Evolutionary conservation across 2,797 vertebrate genomes (phyloP).

Genomic region (Catostomus latipinnis): DNA sequence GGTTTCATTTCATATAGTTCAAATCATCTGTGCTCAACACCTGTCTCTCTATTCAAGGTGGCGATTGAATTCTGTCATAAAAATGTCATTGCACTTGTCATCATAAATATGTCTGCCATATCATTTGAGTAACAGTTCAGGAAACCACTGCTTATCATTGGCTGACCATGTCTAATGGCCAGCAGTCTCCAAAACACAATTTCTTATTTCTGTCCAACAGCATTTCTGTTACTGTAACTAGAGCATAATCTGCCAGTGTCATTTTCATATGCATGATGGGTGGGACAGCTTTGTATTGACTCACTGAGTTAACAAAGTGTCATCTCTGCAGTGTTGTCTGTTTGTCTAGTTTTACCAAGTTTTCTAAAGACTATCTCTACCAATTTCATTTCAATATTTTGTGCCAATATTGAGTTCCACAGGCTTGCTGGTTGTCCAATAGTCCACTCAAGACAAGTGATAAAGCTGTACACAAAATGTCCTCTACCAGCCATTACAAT

Average conservation of each 20-base stretch:
- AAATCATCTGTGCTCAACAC: neutral
- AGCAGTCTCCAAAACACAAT: slow-evolving; percentile 19
- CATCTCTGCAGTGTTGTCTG: neutral
- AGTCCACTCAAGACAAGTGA: too few relatives aligned
- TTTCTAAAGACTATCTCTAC: too few relatives aligned
- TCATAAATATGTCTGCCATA: slow-evolving; percentile 9
- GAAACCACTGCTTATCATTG: slow-evolving; percentile 62
- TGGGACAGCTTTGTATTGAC: neutral
- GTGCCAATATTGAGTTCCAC: neutral
- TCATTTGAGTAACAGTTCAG: slow-evolving; percentile 59
- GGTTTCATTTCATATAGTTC: too few relatives aligned
- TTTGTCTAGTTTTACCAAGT: too few relatives aligned
- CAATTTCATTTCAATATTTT: neutral
- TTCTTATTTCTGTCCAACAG: slow-evolving; percentile 30
- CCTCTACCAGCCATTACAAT: too few relatives aligned
- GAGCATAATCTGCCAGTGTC: neutral
- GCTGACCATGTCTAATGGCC: slow-evolving; percentile 58
- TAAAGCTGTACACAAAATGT: too few relatives aligned
- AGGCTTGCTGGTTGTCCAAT: too few relatives aligned
- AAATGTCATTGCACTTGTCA: neutral
- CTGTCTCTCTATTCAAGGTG: slow-evolving; percentile 73
- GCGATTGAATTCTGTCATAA: slow-evolving; percentile 86
- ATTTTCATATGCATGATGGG: slow-evolving; percentile 9
- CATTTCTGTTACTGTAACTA: slow-evolving; percentile 25
- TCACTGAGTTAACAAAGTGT: neutral